Base-by-base conservation (phyloP, 2,888 invertebrate species). In the Tortricodes alternella region DNA sequence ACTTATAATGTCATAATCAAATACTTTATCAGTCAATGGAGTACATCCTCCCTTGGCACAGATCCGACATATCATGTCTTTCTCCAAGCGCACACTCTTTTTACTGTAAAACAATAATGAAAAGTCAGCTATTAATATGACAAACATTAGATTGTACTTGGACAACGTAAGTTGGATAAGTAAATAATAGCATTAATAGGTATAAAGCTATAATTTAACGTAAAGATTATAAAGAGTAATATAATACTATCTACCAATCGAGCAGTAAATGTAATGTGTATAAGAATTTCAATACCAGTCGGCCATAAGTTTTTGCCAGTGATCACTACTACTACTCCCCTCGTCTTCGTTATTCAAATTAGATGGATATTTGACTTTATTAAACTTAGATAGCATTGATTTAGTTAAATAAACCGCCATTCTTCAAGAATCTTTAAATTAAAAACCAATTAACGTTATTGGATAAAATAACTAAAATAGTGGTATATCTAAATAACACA, bases 341-440 rank as follows among this genome's bases (percentile, higher is more conserved):
- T 75, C 73, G 49, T 73, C 74, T 41, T 77, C 75, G 62, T 73
- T 71, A 49, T 50, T 59, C 29, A 59, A 60, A 52, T 62, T 65
- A 46, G 63, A 67, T 15, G 80, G 70, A 68, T 80, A 85, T 37
- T 74, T 75, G 16, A 78, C 66, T 71, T 75, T 78, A 61, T 80
- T 85, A 63, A 89, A 69, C 58, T 76, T 85, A 7, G 80, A 72
- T 57, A 89, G 66, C 85, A 89, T 89, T 37, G 80, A 73, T 68
- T 86, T 85, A 0, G 89, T 87, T 59, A 88, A 62, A 65, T 83
- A 89, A 8, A 88, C 84, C 57, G 89, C 79, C 89, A 89, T 89
- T 29, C 34, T 16, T 16, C 9, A 7, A 24, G 24, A 24, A 41
- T 41, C 23, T 24, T 3, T 2, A 41, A 24, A 7, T 41, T 23